Conservation (phyloP, 2,797 vertebrate species). For the Gastrophryne carolinensis region DNA sequence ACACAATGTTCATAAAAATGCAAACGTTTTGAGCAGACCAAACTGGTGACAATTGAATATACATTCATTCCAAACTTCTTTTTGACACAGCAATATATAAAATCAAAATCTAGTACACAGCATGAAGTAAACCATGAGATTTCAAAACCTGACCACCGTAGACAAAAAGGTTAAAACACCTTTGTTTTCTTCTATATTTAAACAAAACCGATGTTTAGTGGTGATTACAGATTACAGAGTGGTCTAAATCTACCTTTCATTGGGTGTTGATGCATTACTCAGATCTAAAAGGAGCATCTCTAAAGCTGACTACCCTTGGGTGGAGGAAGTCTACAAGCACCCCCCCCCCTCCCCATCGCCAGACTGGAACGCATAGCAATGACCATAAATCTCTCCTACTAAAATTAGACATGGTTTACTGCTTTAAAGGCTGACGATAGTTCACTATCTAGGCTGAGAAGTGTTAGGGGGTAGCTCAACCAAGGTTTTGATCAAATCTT, state of each 20-base stretch:
- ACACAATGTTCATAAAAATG: conserved; percentile 70
- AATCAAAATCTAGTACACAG: conserved; percentile 71
- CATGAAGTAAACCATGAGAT: conserved; percentile 61
- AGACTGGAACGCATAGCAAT: too few species aligned
- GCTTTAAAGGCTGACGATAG: too few species aligned
- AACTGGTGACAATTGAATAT: conserved; percentile 68
- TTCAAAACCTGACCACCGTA: conserved; percentile 61
- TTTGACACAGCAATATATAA: conserved; percentile 67
- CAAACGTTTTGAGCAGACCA: conserved; percentile 65
- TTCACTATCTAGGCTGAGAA: too few species aligned
- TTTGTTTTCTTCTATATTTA: conserved; percentile 62
- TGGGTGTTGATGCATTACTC: background rate
- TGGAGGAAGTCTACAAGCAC: too few species aligned
- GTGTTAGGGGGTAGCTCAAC: too few species aligned
- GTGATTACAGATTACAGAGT: conserved; percentile 57
- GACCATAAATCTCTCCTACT: too few species aligned
- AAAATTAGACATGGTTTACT: too few species aligned
- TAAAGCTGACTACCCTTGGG: background rate
- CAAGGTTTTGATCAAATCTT: too few species aligned
- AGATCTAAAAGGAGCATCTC: too few species aligned
- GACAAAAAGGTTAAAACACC: conserved; percentile 70
- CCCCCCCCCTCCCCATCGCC: too few species aligned
- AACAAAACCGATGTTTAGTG: conserved; percentile 57
- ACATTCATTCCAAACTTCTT: conserved; percentile 68
- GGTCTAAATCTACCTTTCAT: conserved; percentile 52